These are phyloP conservation scores for Saccopteryx leptura DNA, from an alignment of 2,113 vertebrate genomes.

Conservation along the genomic window DNA sequence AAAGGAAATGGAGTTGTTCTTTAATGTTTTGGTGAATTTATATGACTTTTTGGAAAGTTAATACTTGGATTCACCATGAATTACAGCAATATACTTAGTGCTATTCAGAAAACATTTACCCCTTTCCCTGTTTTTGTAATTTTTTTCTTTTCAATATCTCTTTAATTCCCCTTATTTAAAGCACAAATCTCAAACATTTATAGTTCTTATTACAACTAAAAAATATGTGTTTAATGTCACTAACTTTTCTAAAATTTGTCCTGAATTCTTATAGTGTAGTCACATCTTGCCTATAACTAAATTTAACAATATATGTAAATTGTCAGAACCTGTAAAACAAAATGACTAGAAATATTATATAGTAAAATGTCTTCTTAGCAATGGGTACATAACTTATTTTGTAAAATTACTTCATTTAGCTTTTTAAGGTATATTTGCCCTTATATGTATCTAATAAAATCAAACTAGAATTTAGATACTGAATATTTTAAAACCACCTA, in stretches of 20 bases:
- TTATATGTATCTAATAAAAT: slow-evolving; percentile 53
- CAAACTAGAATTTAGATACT: background rate
- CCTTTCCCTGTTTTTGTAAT: slow-evolving; percentile 21
- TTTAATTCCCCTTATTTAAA: slow-evolving; percentile 59
- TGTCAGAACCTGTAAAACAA: slow-evolving; percentile 47
- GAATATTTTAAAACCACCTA: slow-evolving; percentile 10
- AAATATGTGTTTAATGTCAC: slow-evolving; percentile 68
- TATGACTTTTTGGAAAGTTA: slow-evolving; percentile 53
- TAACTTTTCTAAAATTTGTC: slow-evolving; percentile 69
- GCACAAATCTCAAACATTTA: slow-evolving; percentile 63
- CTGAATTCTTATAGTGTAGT: slow-evolving; percentile 63
- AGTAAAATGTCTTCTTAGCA: slow-evolving; percentile 63
- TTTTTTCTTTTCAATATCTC: slow-evolving; percentile 62
- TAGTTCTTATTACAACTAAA: slow-evolving; percentile 65
- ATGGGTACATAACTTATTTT: slow-evolving; percentile 34
- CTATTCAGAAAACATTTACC: slow-evolving; percentile 59
- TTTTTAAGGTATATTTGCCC: slow-evolving; percentile 33
- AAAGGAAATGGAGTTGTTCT: slow-evolving; percentile 50
- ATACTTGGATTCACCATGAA: slow-evolving; percentile 42
- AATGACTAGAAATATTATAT: slow-evolving; percentile 53
- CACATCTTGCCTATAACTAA: slow-evolving; percentile 71
- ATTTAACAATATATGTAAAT: slow-evolving; percentile 68
- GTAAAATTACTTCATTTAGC: slow-evolving; percentile 48
- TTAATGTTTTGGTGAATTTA: slow-evolving; percentile 62
- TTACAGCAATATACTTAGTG: slow-evolving; percentile 48